These are phyloP conservation scores for Sipha flava DNA, from an alignment of 1,140 invertebrate species.

Conservation along the genomic window DNA sequence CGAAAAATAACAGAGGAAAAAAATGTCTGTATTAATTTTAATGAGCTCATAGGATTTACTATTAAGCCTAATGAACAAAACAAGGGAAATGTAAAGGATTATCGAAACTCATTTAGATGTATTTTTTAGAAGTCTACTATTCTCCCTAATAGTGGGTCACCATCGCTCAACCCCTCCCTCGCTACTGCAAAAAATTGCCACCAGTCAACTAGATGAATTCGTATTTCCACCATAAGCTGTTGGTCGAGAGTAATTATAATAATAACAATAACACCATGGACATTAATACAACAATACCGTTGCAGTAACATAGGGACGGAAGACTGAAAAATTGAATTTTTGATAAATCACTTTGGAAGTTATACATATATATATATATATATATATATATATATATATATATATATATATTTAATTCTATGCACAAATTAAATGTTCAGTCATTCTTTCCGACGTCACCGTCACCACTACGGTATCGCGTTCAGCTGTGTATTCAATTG, in stretches of 20 bases:
- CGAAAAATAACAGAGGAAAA: not conserved
- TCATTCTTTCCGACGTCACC: not conserved
- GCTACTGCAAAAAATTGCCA: not conserved
- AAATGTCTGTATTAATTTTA: constrained; percentile 29
- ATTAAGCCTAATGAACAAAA: constrained; percentile 29
- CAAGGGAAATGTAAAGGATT: constrained; percentile 21
- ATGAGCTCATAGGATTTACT: constrained; percentile 25
- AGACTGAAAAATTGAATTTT: not conserved
- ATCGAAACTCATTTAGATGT: constrained; percentile 23
- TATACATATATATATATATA: not conserved
- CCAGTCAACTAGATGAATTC: constrained; percentile 12
- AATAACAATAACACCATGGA: not conserved
- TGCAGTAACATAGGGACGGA: not conserved
- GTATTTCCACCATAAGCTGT: not conserved
- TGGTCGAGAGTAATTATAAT: not conserved
- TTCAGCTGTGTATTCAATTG: not conserved
- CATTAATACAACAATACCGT: not conserved
- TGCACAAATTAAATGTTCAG: not conserved
- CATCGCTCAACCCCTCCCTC: not conserved
- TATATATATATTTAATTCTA: not conserved
- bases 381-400: not conserved
- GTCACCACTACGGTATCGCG: not conserved
- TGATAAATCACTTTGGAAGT: not conserved
- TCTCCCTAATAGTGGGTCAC: not conserved
- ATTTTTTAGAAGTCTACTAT: constrained; percentile 4